These are phyloP conservation scores for Phragmatobia fuliginosa DNA, from an alignment of 2,888 invertebrate genomes.

Conservation along the genomic window DNA sequence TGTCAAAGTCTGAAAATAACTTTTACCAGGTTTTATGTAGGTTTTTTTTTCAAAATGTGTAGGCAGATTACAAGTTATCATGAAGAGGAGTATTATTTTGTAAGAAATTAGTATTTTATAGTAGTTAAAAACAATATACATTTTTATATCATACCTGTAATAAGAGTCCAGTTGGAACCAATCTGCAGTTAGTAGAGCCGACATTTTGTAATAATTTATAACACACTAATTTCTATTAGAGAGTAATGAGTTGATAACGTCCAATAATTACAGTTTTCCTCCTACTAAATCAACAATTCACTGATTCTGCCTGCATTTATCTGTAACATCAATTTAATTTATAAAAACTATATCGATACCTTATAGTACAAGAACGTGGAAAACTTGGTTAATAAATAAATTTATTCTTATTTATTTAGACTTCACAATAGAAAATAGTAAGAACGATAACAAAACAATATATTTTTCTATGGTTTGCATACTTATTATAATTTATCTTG, in stretches of 20 bases:
- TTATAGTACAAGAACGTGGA: background rate
- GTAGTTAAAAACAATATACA: background rate
- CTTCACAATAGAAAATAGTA: background rate
- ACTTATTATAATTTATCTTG: background rate
- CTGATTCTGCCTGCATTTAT: constrained; percentile 6
- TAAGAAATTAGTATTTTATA: background rate
- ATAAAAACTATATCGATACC: background rate
- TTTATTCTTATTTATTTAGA: background rate
- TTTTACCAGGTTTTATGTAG: too few relatives aligned
- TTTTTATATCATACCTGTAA: constrained; percentile 67
- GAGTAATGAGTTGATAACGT: constrained; percentile 13
- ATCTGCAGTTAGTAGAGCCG: constrained; percentile 80
- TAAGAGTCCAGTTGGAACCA: constrained; percentile 82
- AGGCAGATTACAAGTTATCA: too few relatives aligned
- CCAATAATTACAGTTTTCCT: constrained; percentile 37
- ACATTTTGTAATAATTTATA: constrained; percentile 65
- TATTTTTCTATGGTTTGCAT: background rate
- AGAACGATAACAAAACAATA: background rate
- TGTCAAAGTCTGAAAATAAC: too few relatives aligned
- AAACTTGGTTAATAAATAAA: background rate
- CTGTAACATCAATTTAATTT: background rate
- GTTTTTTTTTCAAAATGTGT: too few relatives aligned
- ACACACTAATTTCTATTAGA: background rate
- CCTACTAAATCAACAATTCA: constrained; percentile 24
- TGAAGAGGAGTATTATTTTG: background rate